phyloP scores from a whole-genome alignment of 2,888 invertebrate species.

The Cataglyphis albicans region DNA sequence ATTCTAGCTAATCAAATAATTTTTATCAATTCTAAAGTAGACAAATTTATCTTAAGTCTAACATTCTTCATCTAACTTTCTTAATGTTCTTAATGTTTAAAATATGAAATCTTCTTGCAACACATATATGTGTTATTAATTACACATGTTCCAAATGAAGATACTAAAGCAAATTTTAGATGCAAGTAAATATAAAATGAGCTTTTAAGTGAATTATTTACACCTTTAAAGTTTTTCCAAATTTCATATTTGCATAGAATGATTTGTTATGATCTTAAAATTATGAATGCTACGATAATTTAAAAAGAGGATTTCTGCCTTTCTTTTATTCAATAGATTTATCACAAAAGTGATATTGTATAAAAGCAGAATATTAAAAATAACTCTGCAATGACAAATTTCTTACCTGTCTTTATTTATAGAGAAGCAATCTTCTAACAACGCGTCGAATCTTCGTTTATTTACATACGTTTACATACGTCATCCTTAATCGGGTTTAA shows the following conservation, averaged over 20 bases:
- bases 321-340: neutral
- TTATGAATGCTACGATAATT: neutral
- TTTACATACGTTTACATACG: too few relatives aligned
- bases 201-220: neutral
- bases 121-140: neutral
- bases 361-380: conserved; percentile 2
- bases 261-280: neutral
- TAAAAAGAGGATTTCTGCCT: neutral
- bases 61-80: neutral
- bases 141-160: neutral
- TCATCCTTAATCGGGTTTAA: too few relatives aligned
- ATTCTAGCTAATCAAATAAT: neutral
- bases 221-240: neutral
- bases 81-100: neutral
- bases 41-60: neutral
- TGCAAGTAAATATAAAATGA: neutral
- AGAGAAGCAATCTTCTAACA: neutral
- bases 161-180: too few relatives aligned
- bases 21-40: neutral
- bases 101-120: neutral
- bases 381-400: neutral
- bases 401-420: neutral
- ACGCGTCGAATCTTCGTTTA: neutral
- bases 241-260: neutral
- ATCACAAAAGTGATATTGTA: neutral